A percentile compares a stretch with the other conserved stretches of the same genome.
Conservation (phyloP, 2,113 vertebrate species). For the Lamprotornis superbus region DNA sequence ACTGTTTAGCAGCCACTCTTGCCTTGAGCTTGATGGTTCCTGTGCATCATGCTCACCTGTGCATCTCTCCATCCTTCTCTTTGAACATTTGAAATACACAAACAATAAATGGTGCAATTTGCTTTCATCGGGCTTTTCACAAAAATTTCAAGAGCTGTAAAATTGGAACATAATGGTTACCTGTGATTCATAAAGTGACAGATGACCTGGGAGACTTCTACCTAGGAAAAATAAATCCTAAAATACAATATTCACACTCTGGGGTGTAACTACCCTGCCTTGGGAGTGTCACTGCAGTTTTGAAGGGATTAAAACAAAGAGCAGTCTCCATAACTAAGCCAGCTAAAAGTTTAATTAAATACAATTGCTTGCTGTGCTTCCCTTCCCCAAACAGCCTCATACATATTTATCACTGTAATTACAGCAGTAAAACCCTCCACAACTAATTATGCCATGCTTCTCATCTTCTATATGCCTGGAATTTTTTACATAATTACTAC, state of each 20-base stretch:
- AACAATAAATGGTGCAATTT: background rate
- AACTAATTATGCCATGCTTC: slow-evolving; percentile 73
- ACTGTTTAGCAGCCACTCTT: background rate
- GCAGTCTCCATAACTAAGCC: slow-evolving; percentile 45
- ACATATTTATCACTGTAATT: slow-evolving; percentile 81
- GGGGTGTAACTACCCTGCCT: background rate
- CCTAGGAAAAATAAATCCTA: background rate
- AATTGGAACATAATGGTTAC: background rate
- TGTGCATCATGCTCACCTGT: background rate
- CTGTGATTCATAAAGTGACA: background rate
- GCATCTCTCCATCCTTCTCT: background rate
- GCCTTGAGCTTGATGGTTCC: background rate
- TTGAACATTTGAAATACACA: background rate
- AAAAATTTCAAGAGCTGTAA: background rate
- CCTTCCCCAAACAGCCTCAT: slow-evolving; percentile 72
- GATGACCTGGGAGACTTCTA: background rate
- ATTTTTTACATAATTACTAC: slow-evolving; percentile 76
- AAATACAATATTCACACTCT: background rate
- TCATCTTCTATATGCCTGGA: slow-evolving; percentile 71
- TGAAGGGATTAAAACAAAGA: slow-evolving; percentile 65
- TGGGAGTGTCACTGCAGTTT: slow-evolving; percentile 36
- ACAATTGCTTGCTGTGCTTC: slow-evolving; percentile 70
- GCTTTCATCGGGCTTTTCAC: background rate
- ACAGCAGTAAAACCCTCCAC: slow-evolving; percentile 64
- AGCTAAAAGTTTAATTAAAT: slow-evolving; percentile 79